Percentiles rank a stretch among this genome's conserved stretches.
Conservation (phyloP, 2,113 vertebrate species). For the Phalacrocorax pelagicus region DNA sequence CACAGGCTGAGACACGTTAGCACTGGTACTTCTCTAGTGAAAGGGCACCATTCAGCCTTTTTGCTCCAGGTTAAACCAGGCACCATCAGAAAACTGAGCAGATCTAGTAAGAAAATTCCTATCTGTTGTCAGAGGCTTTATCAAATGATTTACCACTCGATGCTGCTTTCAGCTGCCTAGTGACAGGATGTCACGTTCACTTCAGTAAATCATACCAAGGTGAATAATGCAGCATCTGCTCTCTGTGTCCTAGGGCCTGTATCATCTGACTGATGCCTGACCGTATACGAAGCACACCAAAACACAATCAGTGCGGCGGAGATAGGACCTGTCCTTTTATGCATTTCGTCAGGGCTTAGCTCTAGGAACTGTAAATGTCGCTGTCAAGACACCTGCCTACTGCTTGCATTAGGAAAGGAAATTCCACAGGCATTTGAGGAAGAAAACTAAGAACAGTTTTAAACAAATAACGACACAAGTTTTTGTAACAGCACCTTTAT, state of each 20-base stretch:
- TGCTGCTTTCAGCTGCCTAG: not conserved
- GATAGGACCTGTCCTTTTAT: fast-evolving
- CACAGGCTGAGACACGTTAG: not conserved
- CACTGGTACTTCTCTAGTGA: not conserved
- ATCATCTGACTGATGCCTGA: not conserved
- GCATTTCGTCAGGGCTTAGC: not conserved
- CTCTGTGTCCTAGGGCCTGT: not conserved
- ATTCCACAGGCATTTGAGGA: not conserved
- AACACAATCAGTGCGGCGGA: not conserved
- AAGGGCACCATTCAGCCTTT: fast-evolving
- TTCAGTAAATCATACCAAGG: not conserved
- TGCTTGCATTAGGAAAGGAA: not conserved
- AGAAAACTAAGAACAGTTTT: not conserved
- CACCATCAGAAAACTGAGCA: not conserved
- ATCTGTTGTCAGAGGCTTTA: not conserved
- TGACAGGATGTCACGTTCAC: not conserved
- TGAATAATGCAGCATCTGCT: not conserved
- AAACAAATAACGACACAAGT: not conserved
- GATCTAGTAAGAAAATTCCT: not conserved
- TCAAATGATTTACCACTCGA: not conserved
- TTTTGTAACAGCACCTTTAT: conserved; percentile 25
- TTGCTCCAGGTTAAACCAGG: not conserved
- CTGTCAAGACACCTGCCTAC: not conserved
- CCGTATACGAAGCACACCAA: not conserved
- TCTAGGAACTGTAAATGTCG: not conserved